Evolutionary conservation across 2,113 vertebrate species (phyloP).

Genomic region (Halcyon senegalensis): DNA sequence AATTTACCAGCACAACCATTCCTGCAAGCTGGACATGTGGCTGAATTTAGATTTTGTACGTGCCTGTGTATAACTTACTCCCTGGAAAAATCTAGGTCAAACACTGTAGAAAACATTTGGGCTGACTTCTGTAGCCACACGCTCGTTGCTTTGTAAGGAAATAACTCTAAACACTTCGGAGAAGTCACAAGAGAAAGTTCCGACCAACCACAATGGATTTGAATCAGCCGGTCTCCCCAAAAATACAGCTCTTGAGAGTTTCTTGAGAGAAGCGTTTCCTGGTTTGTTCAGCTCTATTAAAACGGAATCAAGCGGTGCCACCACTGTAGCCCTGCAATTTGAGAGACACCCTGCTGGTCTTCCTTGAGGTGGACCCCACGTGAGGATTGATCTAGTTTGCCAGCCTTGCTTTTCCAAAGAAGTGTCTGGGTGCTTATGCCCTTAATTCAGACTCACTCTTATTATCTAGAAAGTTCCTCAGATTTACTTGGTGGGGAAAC

Average conservation of each 20-base stretch:
- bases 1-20: background rate
- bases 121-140: background rate
- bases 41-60: background rate
- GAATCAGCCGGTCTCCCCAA: background rate
- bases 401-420: background rate
- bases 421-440: background rate
- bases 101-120: background rate
- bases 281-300: background rate
- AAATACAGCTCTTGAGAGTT: background rate
- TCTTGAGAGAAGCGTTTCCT: background rate
- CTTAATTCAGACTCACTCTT: background rate
- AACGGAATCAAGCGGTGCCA: background rate
- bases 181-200: background rate
- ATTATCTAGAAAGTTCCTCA: background rate
- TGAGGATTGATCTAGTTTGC: background rate
- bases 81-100: conserved; percentile 31
- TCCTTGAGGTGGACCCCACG: background rate
- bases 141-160: background rate
- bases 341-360: background rate
- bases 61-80: background rate
- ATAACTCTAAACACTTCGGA: background rate
- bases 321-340: background rate
- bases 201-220: background rate
- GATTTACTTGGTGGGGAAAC: background rate
- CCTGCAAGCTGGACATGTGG: background rate